Evolutionary conservation across 2,113 vertebrate genomes (phyloP), one percentile per base, ranked within the genome.

Genomic region (Sminthopsis crassicaudata): DNA sequence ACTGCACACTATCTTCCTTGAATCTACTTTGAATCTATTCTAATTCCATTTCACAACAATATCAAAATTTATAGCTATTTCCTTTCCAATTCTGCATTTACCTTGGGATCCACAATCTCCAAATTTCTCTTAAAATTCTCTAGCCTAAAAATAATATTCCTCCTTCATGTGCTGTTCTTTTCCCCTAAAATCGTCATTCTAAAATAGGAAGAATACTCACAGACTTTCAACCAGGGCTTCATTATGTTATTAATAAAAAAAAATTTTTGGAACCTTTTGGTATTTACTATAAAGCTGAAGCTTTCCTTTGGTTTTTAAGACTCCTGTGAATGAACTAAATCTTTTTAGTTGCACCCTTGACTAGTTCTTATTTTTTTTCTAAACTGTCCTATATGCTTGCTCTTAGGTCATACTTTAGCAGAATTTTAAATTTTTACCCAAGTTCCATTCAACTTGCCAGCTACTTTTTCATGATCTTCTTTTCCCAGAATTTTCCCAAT

Each of bases 381-480:
- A 55, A 42, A n/a, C 60, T 46, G 19, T 60, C 54, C 48, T 53
- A 90, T 8, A 42, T 24, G 30, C 36, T 55, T n/a, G 42, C 51
- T 30, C 36, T 84, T 84, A 46, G 16, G 26, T 46, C 14, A n/a
- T 19, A 53, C 27, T 76, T 16, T 9, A 67, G 91, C 90, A 95
- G 53, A 55, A 53, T 16, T 94, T 92, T 36, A n/a, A 7, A 2
- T 27, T 94, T 91, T 57, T 92, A 57, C 67, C 89, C 42, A 53
- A 23, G 46, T 5, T 9, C 46, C 50, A 53, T 57, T 90, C 53
- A 1, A 76, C 26, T 51, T 55, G 67, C 52, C 46, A 92, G 46
- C 51, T 26, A 11, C n/a, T 88, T 55, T 96, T 95, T 92, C 92
- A 27, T 36, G 94, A 91, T 60, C 46, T 94, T 93, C 60, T 91